Evolutionary conservation across 2,113 vertebrate genomes (phyloP), one percentile per base, ranked within the genome.

Genomic region (Carettochelys insculpta): DNA sequence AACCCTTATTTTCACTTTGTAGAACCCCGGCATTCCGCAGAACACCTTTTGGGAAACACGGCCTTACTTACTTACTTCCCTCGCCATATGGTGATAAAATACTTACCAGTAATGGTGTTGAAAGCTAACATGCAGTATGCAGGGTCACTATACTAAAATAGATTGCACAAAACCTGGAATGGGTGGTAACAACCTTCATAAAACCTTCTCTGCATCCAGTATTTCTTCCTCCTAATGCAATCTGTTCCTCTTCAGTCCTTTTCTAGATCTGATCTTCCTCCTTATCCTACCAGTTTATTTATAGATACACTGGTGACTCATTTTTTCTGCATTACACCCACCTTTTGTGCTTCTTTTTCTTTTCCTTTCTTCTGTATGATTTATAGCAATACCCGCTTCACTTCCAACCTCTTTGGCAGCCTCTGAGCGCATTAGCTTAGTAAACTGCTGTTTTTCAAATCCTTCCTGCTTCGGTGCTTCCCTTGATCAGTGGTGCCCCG

Each of bases 321-420:
- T 87, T 91, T 93, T 56, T 94, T 94, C 85, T 93, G 92, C 82
- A 80, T 90, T 87, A 88, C 95, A 93, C 93, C 93, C 85, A 96
- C 94, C 87, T 52, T 61, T n/a, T 7, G 25, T 77, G 25, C 43
- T 31, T 16, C 84, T 50, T 94, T 96, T 90, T 92, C 92, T 83
- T 94, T 68, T 86, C 48, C 43, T 76, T 92, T 94, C 87, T 34
- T 87, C 76, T 92, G 56, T 41, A 61, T 79, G 77, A 85, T 94
- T 86, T 92, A 82, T 93, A 75, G 43, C 77, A 87, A 48, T 89
- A 80, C 91, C 90, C 92, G 82, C 82, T 92, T 84, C 89, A 90
- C 76, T 48, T 93, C 85, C 92, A 92, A 3, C 73, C 88, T 93
- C 88, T 82, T 11, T 89, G 83, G 78, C 90, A 92, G 61, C 61